These are phyloP conservation scores for Pentamera pediparva DNA, from an alignment of 53 echinoderm and acorn worm species.

Conservation along the genomic window DNA sequence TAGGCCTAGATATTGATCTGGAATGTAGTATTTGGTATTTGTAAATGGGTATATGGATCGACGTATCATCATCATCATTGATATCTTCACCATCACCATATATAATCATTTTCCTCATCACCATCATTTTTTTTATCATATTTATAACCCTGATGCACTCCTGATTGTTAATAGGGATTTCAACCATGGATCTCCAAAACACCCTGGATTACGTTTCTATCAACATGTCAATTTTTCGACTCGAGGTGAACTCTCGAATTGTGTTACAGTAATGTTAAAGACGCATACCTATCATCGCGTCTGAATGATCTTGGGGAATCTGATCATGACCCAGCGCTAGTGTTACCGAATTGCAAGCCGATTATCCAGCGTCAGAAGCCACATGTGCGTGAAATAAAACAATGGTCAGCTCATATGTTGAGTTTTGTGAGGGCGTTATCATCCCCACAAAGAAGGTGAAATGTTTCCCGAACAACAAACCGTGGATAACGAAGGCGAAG, in stretches of 20 bases:
- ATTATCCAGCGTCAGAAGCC: background rate
- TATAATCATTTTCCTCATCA: no score
- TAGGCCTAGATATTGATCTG: no score
- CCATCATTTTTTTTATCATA: no score
- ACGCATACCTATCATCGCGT: background rate
- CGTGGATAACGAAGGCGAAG: constrained; percentile 34
- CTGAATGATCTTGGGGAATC: background rate
- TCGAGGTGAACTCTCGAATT: background rate
- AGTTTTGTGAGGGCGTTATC: constrained; percentile 20
- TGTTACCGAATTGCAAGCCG: background rate
- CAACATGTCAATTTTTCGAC: constrained; percentile 2
- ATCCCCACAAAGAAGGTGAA: no score
- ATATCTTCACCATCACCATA: no score
- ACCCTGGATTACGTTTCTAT: background rate
- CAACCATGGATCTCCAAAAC: background rate
- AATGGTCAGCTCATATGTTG: background rate
- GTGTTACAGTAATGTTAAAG: background rate
- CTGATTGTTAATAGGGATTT: constrained; percentile 6
- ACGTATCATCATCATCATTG: no score
- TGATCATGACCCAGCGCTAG: background rate
- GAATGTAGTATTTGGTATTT: no score
- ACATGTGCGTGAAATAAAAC: background rate
- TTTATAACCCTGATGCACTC: background rate
- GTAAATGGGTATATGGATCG: no score
- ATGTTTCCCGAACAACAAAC: no score